A percentile compares a stretch with the other conserved stretches of the same genome.
phyloP scores from a whole-genome alignment of 2,797 vertebrate genomes.

The Epinephelus malabaricus region DNA sequence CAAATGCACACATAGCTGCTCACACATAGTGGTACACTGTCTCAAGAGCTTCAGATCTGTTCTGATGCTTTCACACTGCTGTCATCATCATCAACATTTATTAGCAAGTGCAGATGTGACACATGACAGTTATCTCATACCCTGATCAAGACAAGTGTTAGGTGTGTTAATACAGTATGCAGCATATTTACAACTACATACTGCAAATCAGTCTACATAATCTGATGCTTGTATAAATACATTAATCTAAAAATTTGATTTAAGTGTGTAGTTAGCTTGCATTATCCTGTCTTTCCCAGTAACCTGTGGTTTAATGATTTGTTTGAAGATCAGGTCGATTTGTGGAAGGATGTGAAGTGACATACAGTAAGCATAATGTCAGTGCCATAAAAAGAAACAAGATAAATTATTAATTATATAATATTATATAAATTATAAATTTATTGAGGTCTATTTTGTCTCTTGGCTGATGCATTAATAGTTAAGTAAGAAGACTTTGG shows the following conservation, averaged over 20 bases:
- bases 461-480: not conserved
- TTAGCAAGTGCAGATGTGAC: constrained; percentile 6
- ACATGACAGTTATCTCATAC: not conserved
- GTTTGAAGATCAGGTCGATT: not conserved
- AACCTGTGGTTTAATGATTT: not conserved
- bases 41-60: constrained; percentile 2
- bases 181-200: not conserved
- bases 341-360: not conserved
- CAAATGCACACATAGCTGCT: constrained; percentile 32
- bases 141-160: not conserved
- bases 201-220: too few relatives aligned
- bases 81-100: constrained; percentile 10
- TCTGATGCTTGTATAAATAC: too few relatives aligned
- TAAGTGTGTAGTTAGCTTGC: not conserved
- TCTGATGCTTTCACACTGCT: constrained; percentile 14
- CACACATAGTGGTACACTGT: constrained; percentile 17
- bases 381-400: not conserved
- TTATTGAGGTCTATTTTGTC: not conserved
- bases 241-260: too few relatives aligned
- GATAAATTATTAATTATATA: not conserved
- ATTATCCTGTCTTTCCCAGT: not conserved
- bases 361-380: not conserved
- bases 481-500: not conserved
- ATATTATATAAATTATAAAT: not conserved
- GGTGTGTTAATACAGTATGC: not conserved